These are phyloP conservation scores for Oreortyx pictus DNA, from an alignment of 2,797 vertebrate species.

Conservation along the genomic window DNA sequence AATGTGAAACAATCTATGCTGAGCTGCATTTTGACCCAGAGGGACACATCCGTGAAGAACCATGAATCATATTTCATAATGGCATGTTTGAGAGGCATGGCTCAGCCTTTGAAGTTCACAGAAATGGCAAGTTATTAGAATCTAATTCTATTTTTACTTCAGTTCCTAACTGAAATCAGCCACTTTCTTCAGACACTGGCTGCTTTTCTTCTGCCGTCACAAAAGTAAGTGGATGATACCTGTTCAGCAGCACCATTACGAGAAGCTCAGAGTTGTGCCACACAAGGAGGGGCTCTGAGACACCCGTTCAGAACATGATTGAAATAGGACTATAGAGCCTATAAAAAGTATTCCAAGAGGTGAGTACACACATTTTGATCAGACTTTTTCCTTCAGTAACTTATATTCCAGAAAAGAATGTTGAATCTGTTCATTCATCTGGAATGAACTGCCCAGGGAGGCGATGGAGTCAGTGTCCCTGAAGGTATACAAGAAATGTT, in stretches of 20 bases:
- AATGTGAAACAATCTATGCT: slow-evolving; percentile 3
- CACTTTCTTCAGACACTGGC: background rate
- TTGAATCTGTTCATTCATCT: too few relatives aligned
- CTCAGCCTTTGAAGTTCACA: slow-evolving; percentile 21
- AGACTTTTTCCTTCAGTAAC: background rate
- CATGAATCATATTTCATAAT: slow-evolving; percentile 30
- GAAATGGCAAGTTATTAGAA: background rate
- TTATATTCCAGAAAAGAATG: background rate
- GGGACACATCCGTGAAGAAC: background rate
- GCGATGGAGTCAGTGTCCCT: too few relatives aligned
- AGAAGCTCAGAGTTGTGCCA: background rate
- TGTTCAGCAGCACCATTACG: background rate
- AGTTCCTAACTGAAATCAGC: slow-evolving; percentile 5
- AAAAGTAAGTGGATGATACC: background rate
- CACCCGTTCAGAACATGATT: background rate
- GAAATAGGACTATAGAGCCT: background rate
- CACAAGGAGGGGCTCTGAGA: background rate
- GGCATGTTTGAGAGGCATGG: background rate
- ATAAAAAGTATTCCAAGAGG: background rate
- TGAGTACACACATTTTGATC: background rate
- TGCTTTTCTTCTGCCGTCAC: background rate
- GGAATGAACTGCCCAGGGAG: too few relatives aligned
- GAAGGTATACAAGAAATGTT: too few relatives aligned
- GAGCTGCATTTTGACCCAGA: background rate
- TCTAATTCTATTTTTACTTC: background rate